These are phyloP conservation scores for Sialia sialis DNA, from an alignment of 2,113 vertebrate genomes.

Conservation along the genomic window DNA sequence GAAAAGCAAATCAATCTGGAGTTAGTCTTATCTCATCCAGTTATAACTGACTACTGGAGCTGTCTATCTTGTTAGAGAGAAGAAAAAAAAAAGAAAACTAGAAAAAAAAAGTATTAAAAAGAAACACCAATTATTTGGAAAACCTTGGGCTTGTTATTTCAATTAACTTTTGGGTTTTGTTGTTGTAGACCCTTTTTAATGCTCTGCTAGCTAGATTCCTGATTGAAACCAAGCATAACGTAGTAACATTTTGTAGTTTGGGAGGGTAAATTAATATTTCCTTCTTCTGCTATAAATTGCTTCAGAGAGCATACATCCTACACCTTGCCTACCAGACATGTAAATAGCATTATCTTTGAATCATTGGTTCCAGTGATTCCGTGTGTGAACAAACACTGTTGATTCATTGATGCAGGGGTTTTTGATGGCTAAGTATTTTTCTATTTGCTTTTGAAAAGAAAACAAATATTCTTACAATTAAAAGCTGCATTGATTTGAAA, in stretches of 20 bases:
- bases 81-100: background rate
- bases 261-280: background rate
- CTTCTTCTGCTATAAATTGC: background rate
- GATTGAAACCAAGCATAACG: background rate
- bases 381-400: background rate
- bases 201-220: background rate
- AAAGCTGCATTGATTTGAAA: background rate
- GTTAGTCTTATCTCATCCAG: background rate
- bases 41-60: background rate
- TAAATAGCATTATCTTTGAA: background rate
- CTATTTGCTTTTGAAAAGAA: conserved; percentile 14
- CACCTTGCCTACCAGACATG: background rate
- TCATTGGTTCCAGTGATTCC: background rate
- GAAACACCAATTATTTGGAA: background rate
- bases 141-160: background rate
- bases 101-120: background rate
- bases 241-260: background rate
- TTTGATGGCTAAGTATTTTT: conserved; percentile 3
- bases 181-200: background rate
- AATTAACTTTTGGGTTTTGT: background rate
- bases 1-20: background rate
- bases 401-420: background rate
- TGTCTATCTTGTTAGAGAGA: background rate
- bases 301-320: background rate
- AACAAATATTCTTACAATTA: background rate